phyloP scores from a whole-genome alignment of 2,797 vertebrate genomes.

The Sternotherus odoratus region DNA sequence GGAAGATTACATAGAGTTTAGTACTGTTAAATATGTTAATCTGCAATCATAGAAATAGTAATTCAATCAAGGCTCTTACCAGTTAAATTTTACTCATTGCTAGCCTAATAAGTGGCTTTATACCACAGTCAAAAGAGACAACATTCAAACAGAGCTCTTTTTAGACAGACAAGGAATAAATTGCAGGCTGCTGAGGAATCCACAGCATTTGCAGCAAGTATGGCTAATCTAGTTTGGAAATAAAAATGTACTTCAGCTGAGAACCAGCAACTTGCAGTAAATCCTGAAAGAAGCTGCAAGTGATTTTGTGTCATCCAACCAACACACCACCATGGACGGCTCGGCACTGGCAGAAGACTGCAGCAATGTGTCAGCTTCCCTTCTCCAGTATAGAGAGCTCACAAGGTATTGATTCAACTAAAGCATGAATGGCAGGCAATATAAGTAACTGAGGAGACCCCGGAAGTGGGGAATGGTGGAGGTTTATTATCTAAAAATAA shows the following conservation, averaged over 20 bases:
- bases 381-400: accelerated
- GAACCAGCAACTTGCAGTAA: constrained; percentile 40
- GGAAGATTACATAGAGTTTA: constrained; percentile 70
- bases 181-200: not conserved
- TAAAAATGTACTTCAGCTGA: not conserved
- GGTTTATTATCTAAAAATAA: not conserved
- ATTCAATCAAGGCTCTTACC: constrained; percentile 65
- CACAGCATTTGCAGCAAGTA: not conserved
- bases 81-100: constrained; percentile 13
- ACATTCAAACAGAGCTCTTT: not conserved
- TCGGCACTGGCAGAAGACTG: not conserved
- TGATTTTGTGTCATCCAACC: not conserved
- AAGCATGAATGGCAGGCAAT: not conserved
- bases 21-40: too few relatives aligned
- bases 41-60: constrained; percentile 59
- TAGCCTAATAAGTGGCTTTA: not conserved
- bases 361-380: not conserved
- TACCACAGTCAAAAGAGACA: not conserved
- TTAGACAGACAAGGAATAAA: not conserved
- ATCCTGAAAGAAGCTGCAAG: not conserved
- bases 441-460: accelerated
- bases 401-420: not conserved
- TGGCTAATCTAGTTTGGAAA: not conserved
- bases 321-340: not conserved
- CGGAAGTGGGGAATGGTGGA: not conserved